Evolutionary conservation across 2,888 invertebrate species (phyloP).

Genomic region (Drosophila affinis): DNA sequence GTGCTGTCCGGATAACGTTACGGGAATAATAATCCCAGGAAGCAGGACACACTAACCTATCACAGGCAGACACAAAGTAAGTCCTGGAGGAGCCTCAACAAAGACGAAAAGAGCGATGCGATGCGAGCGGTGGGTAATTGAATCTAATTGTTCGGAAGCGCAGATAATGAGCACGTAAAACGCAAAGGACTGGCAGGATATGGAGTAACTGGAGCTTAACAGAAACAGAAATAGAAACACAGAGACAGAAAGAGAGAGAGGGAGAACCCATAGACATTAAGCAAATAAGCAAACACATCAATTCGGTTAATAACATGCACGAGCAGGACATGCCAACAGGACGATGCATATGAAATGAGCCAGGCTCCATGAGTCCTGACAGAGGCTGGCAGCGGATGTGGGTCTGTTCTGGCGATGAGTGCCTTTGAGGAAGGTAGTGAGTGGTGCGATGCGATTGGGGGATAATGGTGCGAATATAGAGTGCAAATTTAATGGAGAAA

Average conservation of each 20-base stretch:
- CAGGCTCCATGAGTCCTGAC: not conserved
- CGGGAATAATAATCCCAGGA: conserved; percentile 36
- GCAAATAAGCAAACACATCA: conserved; percentile 54
- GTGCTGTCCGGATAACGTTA: conserved; percentile 18
- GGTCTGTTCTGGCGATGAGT: not conserved
- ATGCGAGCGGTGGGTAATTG: conserved; percentile 57
- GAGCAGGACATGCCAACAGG: conserved; percentile 44
- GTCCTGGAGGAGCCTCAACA: conserved; percentile 24
- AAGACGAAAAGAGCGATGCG: conserved; percentile 12
- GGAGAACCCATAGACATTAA: conserved; percentile 26
- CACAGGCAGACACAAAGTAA: conserved; percentile 15
- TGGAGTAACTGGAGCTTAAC: conserved; percentile 1
- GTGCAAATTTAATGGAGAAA: not conserved
- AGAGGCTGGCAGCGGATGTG: not conserved
- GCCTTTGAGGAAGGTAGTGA: not conserved
- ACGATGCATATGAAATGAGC: conserved; percentile 23
- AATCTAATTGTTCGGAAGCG: conserved; percentile 76
- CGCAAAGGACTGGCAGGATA: conserved; percentile 38
- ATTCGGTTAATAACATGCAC: conserved; percentile 51
- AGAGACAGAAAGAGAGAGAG: conserved; percentile 22
- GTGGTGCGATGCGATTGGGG: not conserved
- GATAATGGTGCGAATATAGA: not conserved
- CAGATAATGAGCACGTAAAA: conserved; percentile 74
- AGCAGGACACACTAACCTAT: conserved; percentile 11
- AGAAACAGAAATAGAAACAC: conserved; percentile 25